Evolutionary conservation across 2,113 vertebrate genomes (phyloP), one percentile per base, ranked within the genome.

Genomic region (Boleophthalmus pectinirostris): DNA sequence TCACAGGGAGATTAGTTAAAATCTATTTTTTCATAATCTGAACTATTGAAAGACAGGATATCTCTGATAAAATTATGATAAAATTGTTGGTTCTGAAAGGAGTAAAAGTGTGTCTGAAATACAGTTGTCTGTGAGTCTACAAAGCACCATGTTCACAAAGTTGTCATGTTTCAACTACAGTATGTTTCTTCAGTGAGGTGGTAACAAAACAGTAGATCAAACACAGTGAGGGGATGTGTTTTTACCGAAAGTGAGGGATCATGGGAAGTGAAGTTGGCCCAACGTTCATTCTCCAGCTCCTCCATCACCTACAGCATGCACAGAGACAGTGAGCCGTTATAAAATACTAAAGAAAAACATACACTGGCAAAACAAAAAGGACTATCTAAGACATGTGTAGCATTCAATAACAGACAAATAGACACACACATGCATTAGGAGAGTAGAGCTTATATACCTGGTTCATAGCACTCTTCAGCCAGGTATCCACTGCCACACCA

Each of bases 381-480:
- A 25, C 4, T 33, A 16, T 10, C 21, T 23, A 23, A 21, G 24
- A 61, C 15, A 16, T 18, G 25, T 25, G 58, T 61, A 16, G 54
- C 54, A 57, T 69, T 67, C 38, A 43, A 10, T 43, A 29, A 78
- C 68, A 73, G 29, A 3, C 60, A n/a, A 29, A 75, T 25, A 35
- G 14, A 25, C 38, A 66, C 18, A 67, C 7, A 69, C 46, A 60
- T 78, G 35, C 64, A 64, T n/a, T 12, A n/a, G 18, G 7, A 35
- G 61, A 2, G 20, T 33, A 21, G 20, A 64, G 61, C 21, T 38
- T 43, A 21, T 81, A 25, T 14, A 92, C 91, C 88, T 99, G 97
- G 88, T 97, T 99, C 98, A 98, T 99, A 47, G 98, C 96, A 0
- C 98, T 99, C 79, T 98, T 98, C 1, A 99, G 91, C 98, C 98